These are phyloP conservation scores for Motacilla alba DNA, from an alignment of 2,113 vertebrate genomes.

Conservation along the genomic window DNA sequence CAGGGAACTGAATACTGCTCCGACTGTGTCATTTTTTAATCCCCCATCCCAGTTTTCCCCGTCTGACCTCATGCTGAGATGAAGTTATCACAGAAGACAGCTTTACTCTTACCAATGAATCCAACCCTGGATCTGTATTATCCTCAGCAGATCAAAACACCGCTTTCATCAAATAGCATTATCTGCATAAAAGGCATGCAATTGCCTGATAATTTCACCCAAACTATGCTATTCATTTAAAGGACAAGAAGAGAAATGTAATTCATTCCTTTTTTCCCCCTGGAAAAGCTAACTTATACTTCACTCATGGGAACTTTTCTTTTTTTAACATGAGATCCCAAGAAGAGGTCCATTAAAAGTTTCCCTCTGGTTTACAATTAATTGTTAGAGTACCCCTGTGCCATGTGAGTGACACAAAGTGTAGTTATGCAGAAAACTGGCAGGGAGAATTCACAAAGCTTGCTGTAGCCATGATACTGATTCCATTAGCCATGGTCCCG, in stretches of 20 bases:
- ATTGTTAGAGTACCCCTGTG: conserved; percentile 70
- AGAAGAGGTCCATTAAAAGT: conserved; percentile 75
- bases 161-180: conserved; percentile 96
- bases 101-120: conserved; percentile 94
- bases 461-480: conserved; percentile 58
- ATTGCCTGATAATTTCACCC: conserved; percentile 93
- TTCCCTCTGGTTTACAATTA: conserved; percentile 65
- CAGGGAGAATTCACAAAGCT: conserved; percentile 70
- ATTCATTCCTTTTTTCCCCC: conserved; percentile 76
- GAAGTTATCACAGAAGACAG: conserved; percentile 99
- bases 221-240: conserved; percentile 92
- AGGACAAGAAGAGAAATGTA: conserved; percentile 87
- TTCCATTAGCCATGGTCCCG: conserved; percentile 75
- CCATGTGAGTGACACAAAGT: conserved; percentile 70
- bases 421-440: conserved; percentile 70
- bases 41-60: conserved; percentile 91
- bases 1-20: conserved; percentile 90
- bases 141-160: conserved; percentile 94
- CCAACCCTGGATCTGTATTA: conserved; percentile 90
- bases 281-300: conserved; percentile 74
- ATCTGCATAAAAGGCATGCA: conserved; percentile 98
- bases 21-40: conserved; percentile 92
- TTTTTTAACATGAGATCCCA: conserved; percentile 75
- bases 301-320: conserved; percentile 79
- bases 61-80: conserved; percentile 96